Evolutionary conservation across 2,888 invertebrate genomes (phyloP), one percentile per base, ranked within the genome.

Genomic region (Eumerus sabulonum): DNA sequence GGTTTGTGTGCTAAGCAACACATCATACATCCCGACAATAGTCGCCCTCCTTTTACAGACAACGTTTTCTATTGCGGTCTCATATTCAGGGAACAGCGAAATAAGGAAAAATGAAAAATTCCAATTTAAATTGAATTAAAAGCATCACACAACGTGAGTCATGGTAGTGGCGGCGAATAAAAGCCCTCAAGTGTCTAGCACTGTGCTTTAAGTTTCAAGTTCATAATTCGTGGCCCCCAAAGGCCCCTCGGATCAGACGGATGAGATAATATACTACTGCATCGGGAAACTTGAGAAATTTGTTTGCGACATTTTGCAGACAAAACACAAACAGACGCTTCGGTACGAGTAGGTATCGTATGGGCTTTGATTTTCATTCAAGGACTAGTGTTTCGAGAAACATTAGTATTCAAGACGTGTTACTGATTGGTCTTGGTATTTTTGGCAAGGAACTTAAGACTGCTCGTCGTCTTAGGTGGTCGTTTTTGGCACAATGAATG

Each of bases 71-170:
- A 40, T 42, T 19, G 11, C 42, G 27, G 44, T 57, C 54, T 38
- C 71, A 72, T 66, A 66, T 71, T 66, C 60, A 56, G 17, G 44
- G 5, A 45, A 2, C 11, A 47, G 47, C 53, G 53, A 48, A 56
- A 27, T 27, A 7, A 27, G 3, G 27, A 48, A 48, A 48, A 27
- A 27, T 7, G 27, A 27, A 27, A n/a, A 66, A 71, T 50, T 66
- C 40, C 54, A 71, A 71, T 76, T 71, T 76, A 76, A 76, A 76
- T 76, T 76, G 71, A 76, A 76, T 76, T 76, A 76, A 76, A 48
- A 71, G 66, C 40, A 18, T 35, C 38, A 38, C 45, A 35, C 17
- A 9, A 16, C 19, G 13, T 53, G 53, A 64, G 53, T 64, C 53
- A 47, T 18, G 36, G 9, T 27, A 11, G 18, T n/a, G 5, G n/a